These are phyloP conservation scores for Uria lomvia DNA, from an alignment of 2,113 vertebrate genomes.

Conservation along the genomic window DNA sequence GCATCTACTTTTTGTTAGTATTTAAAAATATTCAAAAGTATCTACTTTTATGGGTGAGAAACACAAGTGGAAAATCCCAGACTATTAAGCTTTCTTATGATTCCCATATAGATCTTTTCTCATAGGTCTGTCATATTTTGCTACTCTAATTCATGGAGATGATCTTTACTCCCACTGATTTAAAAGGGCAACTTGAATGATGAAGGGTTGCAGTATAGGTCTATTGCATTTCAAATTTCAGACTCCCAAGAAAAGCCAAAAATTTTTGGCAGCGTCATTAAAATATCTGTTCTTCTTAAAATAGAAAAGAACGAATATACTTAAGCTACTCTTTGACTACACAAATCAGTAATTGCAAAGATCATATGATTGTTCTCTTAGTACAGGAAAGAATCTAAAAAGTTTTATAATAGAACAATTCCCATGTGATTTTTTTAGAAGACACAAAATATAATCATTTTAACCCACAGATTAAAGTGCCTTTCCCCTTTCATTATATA, in stretches of 20 bases:
- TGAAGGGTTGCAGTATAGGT: background rate
- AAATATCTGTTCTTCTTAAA: background rate
- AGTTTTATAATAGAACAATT: background rate
- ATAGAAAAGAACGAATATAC: background rate
- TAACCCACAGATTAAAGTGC: slow-evolving; percentile 10
- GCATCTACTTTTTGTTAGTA: background rate
- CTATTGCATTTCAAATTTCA: background rate
- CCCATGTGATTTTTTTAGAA: background rate
- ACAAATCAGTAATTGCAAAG: slow-evolving; percentile 28
- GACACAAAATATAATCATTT: slow-evolving; percentile 24
- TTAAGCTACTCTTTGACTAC: background rate
- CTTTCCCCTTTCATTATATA: slow-evolving; percentile 44
- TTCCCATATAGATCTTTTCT: background rate
- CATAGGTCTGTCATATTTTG: background rate
- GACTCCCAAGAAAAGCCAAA: background rate
- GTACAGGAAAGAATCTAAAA: background rate
- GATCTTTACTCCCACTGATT: background rate
- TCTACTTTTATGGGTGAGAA: background rate
- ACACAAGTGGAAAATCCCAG: background rate
- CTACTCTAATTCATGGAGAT: background rate
- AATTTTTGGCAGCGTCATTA: background rate
- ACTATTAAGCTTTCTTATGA: background rate
- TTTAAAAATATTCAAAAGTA: background rate
- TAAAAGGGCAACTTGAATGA: background rate
- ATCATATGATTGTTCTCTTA: slow-evolving; percentile 16